phyloP scores from a whole-genome alignment of 2,797 vertebrate genomes.

The Melanogrammus aeglefinus region DNA sequence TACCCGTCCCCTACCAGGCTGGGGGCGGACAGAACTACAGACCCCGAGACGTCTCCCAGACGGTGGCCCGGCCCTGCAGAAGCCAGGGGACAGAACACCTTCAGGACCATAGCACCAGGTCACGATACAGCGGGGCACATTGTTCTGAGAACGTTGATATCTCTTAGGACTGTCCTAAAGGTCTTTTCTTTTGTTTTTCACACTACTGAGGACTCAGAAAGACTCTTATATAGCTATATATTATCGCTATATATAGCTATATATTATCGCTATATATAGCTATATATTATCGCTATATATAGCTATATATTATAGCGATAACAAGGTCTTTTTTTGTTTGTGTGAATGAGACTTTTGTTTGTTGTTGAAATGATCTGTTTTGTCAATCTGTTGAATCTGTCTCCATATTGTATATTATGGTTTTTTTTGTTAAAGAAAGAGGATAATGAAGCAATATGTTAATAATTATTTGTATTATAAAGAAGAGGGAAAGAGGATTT shows the following conservation, averaged over 20 bases:
- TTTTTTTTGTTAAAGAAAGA: background rate
- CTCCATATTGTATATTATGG: background rate
- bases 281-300: background rate
- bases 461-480: background rate
- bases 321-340: background rate
- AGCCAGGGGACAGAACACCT: constrained; percentile 1
- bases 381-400: background rate
- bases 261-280: background rate
- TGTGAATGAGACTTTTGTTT: background rate
- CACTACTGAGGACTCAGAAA: background rate
- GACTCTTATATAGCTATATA: background rate
- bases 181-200: background rate
- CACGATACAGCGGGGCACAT: too few species aligned
- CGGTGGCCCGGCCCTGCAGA: constrained; percentile 83
- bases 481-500: background rate
- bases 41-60: constrained; percentile 82
- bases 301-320: background rate
- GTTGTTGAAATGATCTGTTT: background rate
- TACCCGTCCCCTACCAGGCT: constrained; percentile 81
- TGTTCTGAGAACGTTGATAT: background rate
- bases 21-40: constrained; percentile 85
- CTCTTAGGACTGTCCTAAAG: background rate
- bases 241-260: background rate
- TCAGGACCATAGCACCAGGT: background rate
- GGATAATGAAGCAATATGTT: background rate